These are phyloP conservation scores for Paraescarpia echinospica DNA, from an alignment of 1,140 invertebrate species.

Conservation along the genomic window DNA sequence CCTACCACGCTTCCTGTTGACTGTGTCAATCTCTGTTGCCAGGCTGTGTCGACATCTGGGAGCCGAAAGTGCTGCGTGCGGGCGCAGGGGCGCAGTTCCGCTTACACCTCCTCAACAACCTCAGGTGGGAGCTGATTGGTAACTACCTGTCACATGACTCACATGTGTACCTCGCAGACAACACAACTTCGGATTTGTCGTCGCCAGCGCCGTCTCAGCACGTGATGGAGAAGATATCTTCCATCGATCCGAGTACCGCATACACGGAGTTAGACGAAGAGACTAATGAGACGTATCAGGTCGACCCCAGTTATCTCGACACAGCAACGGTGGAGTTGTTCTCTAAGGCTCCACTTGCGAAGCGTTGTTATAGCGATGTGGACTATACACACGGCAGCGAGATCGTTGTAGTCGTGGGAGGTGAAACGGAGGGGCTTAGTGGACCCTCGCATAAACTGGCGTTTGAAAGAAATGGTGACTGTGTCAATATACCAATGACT, in stretches of 20 bases:
- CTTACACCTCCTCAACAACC: conserved; percentile 67
- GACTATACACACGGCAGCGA: conserved; percentile 60
- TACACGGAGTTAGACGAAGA: conserved; percentile 36
- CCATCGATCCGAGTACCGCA: conserved; percentile 38
- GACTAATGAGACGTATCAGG: not conserved
- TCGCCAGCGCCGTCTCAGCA: conserved; percentile 12
- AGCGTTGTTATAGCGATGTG: conserved; percentile 30
- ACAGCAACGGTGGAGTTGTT: not conserved
- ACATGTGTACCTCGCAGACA: conserved; percentile 69
- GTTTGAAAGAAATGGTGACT: conserved; percentile 59
- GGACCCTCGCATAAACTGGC: conserved; percentile 66
- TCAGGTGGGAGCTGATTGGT: conserved; percentile 69
- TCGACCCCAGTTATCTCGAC: not conserved
- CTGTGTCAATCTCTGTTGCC: not conserved
- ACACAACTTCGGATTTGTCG: conserved; percentile 55
- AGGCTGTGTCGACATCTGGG: conserved; percentile 89
- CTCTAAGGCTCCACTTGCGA: conserved; percentile 29
- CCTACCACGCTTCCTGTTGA: too few relatives aligned
- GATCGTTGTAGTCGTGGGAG: conserved; percentile 72
- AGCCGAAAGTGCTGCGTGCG: conserved; percentile 80
- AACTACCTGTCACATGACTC: conserved; percentile 61
- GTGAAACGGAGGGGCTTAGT: conserved; percentile 86
- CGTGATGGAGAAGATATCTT: conserved; percentile 60
- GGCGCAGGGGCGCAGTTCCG: conserved; percentile 83
- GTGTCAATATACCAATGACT: conserved; percentile 70